phyloP scores from a whole-genome alignment of 53 echinoderm and acorn worm species.

The Arbacia lixula region DNA sequence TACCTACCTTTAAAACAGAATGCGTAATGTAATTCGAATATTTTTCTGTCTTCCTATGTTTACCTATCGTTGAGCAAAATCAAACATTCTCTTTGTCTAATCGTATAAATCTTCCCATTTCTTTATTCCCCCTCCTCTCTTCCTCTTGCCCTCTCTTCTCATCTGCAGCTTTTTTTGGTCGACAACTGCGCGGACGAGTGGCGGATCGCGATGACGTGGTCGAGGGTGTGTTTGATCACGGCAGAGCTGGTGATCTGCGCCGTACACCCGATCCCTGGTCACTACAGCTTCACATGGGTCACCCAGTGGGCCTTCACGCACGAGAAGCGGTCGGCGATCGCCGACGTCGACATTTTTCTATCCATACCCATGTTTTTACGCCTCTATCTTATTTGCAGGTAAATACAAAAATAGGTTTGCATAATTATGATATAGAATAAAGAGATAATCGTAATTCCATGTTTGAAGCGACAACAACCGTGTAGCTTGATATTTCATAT shows the following conservation, averaged over 20 bases:
- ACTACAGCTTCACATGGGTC: slow-evolving; percentile 85
- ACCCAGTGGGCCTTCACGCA: slow-evolving; percentile 96
- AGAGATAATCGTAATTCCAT: too few species aligned
- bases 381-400: slow-evolving; percentile 95
- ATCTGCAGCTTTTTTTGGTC: slow-evolving; percentile 96
- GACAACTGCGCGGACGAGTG: slow-evolving; percentile 99
- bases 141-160: neutral
- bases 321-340: slow-evolving; percentile 66
- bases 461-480: too few species aligned
- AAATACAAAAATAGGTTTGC: neutral
- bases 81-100: too few species aligned
- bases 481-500: neutral
- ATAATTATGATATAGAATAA: neutral
- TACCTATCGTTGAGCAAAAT: too few species aligned
- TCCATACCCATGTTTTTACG: slow-evolving; percentile 99
- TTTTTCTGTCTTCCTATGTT: too few species aligned
- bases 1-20: too few species aligned
- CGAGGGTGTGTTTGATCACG: slow-evolving; percentile 78
- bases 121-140: slow-evolving; percentile 5
- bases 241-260: slow-evolving; percentile 89
- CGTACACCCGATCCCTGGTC: slow-evolving; percentile 95
- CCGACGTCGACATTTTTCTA: slow-evolving; percentile 91
- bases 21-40: too few species aligned
- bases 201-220: slow-evolving; percentile 98
- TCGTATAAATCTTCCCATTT: neutral